Base-by-base conservation (phyloP, 2,797 vertebrate genomes). In the Gephyroberyx darwinii region DNA sequence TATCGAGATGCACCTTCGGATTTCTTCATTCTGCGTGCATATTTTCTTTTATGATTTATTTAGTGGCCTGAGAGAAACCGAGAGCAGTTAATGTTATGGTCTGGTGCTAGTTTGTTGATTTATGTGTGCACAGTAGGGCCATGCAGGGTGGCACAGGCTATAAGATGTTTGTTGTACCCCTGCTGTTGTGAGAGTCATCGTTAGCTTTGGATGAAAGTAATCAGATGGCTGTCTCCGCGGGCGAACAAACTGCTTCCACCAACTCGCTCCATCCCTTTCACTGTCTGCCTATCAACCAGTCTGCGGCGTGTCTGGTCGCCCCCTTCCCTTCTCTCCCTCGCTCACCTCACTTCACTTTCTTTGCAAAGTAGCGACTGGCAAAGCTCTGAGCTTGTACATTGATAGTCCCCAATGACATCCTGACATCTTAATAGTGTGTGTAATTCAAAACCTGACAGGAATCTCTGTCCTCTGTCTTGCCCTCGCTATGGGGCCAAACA, bases 1-100 rank as follows among this genome's bases (percentile, higher is more conserved):
- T n/a, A 86, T 81, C 73, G 73, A 45, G 56, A 71, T 62, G 67
- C 63, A 84, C 69, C 33, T 83, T 82, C 67, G 65, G 37, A 83
- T 83, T 77, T 84, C 75, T 86, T 84, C 70, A 83, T 87, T 80
- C 73, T 58, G 50, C 43, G 41, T 81, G 80, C 80, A 83, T 82
- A 75, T 82, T 85, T 76, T 78, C 70, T 60, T 81, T 76, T 65
- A 78, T 81, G 69, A 84, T 80, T 45, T 74, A 77, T 83, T 81
- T 83, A 75, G 64, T 65, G 26, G 71, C 61, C 52, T 65, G 63
- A 75, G 65, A 56, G 72, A 80, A 79, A 66, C 50, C 4, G 57
- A 56, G 75, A 70, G 75, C 60, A 65, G 72, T 81, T 83, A 85
- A 80, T 83, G 75, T 84, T 70, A 69, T 55, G 75, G 71, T 72